Evolutionary conservation across 1,140 invertebrate species (phyloP), one percentile per base, ranked within the genome.

Genomic region (Neocloeon triangulifer): DNA sequence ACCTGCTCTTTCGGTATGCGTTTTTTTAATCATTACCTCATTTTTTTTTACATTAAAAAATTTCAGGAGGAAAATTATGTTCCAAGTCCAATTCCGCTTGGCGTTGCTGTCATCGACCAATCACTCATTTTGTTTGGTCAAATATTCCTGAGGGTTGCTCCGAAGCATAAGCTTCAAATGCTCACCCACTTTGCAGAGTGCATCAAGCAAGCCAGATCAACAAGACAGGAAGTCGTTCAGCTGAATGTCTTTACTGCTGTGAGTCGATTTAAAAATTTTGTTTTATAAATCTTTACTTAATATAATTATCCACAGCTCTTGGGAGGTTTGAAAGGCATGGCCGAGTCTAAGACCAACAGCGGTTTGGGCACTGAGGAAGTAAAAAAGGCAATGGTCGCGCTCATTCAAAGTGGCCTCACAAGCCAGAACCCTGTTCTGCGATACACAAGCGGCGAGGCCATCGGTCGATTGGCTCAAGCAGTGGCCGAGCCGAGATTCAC

Each of bases 201-300:
- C 47, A 85, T 96, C 30, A 72, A 77, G 41, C 81, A 86, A 44
- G 82, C 85, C 0, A 94, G 94, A 51, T 84, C 80, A 6, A 67
- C 68, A 2, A 62, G 85, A 13, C 84, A 91, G 50, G 88, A 97
- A 52, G 89, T 89, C 2, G 76, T 97, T 13, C 88, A 95, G 50
- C 80, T 94, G 54, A 98, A 98, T 52, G 79, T 96, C 28, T 92
- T 96, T 47, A 86, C 89, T 10, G 86, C 89, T 5, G 55, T 97
- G 3, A n/a, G n/a, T n/a, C n/a, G n/a, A n/a, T n/a, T n/a, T n/a
- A n/a, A n/a, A n/a, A n/a, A n/a, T n/a, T n/a, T n/a, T n/a, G n/a
- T n/a, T n/a, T n/a, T n/a, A n/a, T n/a, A n/a, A n/a, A n/a, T n/a
- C n/a, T n/a, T n/a, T n/a, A n/a, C n/a, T n/a, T n/a, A n/a, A n/a